Evolutionary conservation across 2,797 vertebrate genomes (phyloP), one percentile per base, ranked within the genome.

Genomic region (Naso thynnoides): DNA sequence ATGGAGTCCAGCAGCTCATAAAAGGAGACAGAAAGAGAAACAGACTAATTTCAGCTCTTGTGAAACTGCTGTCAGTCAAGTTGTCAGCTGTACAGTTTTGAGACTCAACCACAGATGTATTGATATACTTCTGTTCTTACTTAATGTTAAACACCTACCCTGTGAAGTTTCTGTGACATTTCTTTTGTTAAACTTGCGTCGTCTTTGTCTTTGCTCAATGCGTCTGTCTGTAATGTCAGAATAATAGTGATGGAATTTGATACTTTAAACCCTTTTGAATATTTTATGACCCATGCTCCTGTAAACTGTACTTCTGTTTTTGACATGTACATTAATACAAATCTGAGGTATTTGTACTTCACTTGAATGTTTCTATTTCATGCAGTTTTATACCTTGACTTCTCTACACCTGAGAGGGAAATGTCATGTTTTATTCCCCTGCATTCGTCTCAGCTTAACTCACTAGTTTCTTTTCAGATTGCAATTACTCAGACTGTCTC

Each of bases 1-100:
- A 70, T 60, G 33, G 49, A 52, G 47, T 36, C 70, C 44, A 42
- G 52, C 26, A n/a, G 48, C 47, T 64, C 36, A 21, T 52, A 49
- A n/a, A 18, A 21, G n/a, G 62, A 70, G 19, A 27, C 24, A 1
- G 24, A 61, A 47, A 57, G 70, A 64, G 50, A 59, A 59, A 62
- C 19, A 1, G 50, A 41, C 21, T 45, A 9, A 24, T 70, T 77
- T 67, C 65, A 69, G 31, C 49, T 33, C n/a, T 4, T 1, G 2
- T 57, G 44, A 21, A 59, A 14, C 13, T 24, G 58, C 47, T 58
- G 56, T 45, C 31, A 29, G 39, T 64, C 9, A 31, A 39, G 14
- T 67, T 49, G 5, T 19, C 33, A 31, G 42, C 31, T 27, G 15
- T 13, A 26, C 21, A 27, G n/a, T 13, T 49, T 14, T 15, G 13